These are phyloP conservation scores for Brachionus calyciflorus DNA, from an alignment of 1,140 invertebrate species.

Conservation along the genomic window DNA sequence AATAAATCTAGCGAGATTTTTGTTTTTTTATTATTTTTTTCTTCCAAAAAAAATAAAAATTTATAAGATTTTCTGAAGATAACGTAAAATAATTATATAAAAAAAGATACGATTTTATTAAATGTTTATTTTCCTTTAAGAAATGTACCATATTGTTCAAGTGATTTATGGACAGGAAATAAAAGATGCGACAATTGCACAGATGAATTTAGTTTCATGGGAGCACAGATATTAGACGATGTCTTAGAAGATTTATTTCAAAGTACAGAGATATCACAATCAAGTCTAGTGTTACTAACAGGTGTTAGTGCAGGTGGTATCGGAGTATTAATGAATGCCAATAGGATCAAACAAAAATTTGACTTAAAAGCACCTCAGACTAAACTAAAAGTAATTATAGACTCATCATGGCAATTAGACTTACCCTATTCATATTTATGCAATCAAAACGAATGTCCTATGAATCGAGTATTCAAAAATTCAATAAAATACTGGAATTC, in stretches of 20 bases:
- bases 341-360: neutral
- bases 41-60: too few relatives aligned
- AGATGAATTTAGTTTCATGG: constrained; percentile 41
- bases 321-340: constrained; percentile 29
- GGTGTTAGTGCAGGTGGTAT: constrained; percentile 43
- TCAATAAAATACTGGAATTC: constrained; percentile 43
- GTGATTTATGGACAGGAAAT: constrained; percentile 36
- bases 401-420: constrained; percentile 33
- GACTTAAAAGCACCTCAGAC: neutral
- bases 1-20: too few relatives aligned
- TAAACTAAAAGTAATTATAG: constrained; percentile 12
- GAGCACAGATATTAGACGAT: neutral
- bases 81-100: too few relatives aligned
- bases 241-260: constrained; percentile 17
- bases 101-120: neutral
- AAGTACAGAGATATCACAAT: neutral
- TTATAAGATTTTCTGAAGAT: too few relatives aligned
- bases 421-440: constrained; percentile 41
- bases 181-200: constrained; percentile 16
- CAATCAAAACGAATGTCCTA: neutral
- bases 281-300: neutral
- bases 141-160: constrained; percentile 34
- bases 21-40: too few relatives aligned
- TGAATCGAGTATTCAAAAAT: neutral
- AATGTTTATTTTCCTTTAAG: neutral